Conservation (phyloP, 2,888 invertebrate genomes). For the Pyrrhia umbra region DNA sequence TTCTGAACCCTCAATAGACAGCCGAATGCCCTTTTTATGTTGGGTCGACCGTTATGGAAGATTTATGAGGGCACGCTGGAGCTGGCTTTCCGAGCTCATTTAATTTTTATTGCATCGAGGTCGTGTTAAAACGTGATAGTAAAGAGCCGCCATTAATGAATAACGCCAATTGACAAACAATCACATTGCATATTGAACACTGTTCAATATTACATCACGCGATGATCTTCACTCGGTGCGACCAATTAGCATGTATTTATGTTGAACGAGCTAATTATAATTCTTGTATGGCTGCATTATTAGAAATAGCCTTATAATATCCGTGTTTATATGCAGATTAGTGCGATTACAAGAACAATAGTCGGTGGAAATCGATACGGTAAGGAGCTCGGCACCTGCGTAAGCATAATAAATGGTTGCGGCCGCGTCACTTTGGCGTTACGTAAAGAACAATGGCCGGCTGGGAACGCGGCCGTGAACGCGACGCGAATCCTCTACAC, state of each 20-base stretch:
- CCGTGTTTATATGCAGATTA: constrained; percentile 66
- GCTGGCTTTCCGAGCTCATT: constrained; percentile 57
- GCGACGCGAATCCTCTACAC: constrained; percentile 76
- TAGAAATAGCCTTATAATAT: constrained; percentile 62
- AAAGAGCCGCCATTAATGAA: constrained; percentile 41
- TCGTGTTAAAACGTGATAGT: constrained; percentile 52
- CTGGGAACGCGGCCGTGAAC: constrained; percentile 85
- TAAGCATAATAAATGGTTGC: constrained; percentile 77
- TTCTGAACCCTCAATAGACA: constrained; percentile 67
- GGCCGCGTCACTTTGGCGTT: constrained; percentile 76
- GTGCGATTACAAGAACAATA: constrained; percentile 79
- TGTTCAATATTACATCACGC: constrained; percentile 48
- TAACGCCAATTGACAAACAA: constrained; percentile 54
- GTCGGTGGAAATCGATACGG: constrained; percentile 82
- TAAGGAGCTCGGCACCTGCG: constrained; percentile 77
- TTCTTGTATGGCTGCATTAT: constrained; percentile 53
- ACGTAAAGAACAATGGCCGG: constrained; percentile 88
- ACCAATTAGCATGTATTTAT: constrained; percentile 51
- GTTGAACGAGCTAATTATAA: constrained; percentile 56
- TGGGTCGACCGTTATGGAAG: constrained; percentile 68
- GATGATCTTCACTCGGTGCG: constrained; percentile 39
- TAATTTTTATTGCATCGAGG: constrained; percentile 63
- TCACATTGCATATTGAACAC: constrained; percentile 41
- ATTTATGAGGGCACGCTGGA: constrained; percentile 68
- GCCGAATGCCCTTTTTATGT: constrained; percentile 70